Percentiles rank a stretch among this genome's conserved stretches.
These are phyloP conservation scores for Spilosoma lubricipeda DNA, from an alignment of 2,888 invertebrate species.

Conservation along the genomic window DNA sequence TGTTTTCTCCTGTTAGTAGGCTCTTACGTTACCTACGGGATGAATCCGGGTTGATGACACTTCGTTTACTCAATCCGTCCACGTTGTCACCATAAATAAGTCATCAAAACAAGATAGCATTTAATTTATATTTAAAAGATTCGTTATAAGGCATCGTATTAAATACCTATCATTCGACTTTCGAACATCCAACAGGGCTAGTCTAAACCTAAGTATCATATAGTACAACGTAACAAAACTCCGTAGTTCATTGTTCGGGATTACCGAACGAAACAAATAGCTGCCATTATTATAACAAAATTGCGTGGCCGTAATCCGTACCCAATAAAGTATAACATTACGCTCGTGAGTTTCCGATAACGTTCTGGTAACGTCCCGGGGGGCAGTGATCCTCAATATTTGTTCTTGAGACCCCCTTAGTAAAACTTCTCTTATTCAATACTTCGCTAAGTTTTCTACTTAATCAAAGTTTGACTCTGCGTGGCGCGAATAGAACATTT, in stretches of 20 bases:
- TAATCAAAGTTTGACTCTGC: background rate
- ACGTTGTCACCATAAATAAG: no score
- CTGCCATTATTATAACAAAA: conserved; percentile 48
- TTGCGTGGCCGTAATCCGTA: conserved; percentile 40
- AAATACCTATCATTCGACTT: background rate
- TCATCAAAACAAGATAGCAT: no score
- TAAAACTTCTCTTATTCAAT: background rate
- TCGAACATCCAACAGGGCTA: background rate
- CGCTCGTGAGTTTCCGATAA: conserved; percentile 38
- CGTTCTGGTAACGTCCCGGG: conserved; percentile 24
- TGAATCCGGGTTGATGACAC: no score
- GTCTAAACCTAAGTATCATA: conserved; percentile 8
- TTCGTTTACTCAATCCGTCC: no score
- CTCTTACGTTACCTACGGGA: no score
- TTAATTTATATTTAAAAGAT: no score
- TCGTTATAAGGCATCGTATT: no score
- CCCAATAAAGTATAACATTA: conserved; percentile 51
- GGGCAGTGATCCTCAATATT: conserved; percentile 37
- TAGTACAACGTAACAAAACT: conserved; percentile 2
- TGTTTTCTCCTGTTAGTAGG: no score
- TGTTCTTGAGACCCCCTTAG: conserved; percentile 1
- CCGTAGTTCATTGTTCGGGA: conserved; percentile 23
- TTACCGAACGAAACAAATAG: conserved; percentile 46
- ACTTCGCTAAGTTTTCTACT: background rate
- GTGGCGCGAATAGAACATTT: background rate